A percentile compares a stretch with the other conserved stretches of the same genome.
These are phyloP conservation scores for Anticlea derivata DNA, from an alignment of 2,888 invertebrate genomes.

Conservation along the genomic window DNA sequence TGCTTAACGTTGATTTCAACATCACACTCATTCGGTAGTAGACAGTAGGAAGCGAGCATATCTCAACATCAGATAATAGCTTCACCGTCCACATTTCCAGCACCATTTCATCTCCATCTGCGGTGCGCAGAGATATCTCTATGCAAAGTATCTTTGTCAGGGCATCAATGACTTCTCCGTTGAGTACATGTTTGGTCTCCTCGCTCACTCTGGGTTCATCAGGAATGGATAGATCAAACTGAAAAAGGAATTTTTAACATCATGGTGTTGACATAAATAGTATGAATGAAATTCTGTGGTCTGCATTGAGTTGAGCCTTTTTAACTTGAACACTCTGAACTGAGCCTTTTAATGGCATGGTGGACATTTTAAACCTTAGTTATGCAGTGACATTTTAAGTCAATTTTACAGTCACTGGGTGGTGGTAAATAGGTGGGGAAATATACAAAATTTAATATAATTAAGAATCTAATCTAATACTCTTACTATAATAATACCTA, in stretches of 20 bases:
- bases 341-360: too few relatives aligned
- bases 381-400: too few relatives aligned
- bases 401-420: too few relatives aligned
- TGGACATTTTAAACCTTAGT: too few relatives aligned
- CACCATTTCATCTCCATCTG: conserved; percentile 95
- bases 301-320: too few relatives aligned
- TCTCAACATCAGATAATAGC: conserved; percentile 85
- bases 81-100: conserved; percentile 94
- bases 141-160: conserved; percentile 89
- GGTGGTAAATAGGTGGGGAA: too few relatives aligned
- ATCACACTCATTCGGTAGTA: conserved; percentile 97
- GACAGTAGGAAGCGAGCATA: conserved; percentile 90
- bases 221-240: conserved; percentile 95
- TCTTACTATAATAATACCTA: too few relatives aligned
- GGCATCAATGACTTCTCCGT: conserved; percentile 69
- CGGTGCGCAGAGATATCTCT: conserved; percentile 94
- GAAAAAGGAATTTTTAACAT: conserved; percentile 41
- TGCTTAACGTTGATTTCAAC: conserved; percentile 94
- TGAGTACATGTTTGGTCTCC: conserved; percentile 90
- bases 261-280: too few relatives aligned
- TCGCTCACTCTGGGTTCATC: conserved; percentile 92
- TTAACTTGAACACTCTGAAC: too few relatives aligned
- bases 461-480: too few relatives aligned
- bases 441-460: too few relatives aligned
- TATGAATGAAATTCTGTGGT: too few relatives aligned